phyloP scores from a whole-genome alignment of 2,797 vertebrate species.

The Gymnocypris eckloni region DNA sequence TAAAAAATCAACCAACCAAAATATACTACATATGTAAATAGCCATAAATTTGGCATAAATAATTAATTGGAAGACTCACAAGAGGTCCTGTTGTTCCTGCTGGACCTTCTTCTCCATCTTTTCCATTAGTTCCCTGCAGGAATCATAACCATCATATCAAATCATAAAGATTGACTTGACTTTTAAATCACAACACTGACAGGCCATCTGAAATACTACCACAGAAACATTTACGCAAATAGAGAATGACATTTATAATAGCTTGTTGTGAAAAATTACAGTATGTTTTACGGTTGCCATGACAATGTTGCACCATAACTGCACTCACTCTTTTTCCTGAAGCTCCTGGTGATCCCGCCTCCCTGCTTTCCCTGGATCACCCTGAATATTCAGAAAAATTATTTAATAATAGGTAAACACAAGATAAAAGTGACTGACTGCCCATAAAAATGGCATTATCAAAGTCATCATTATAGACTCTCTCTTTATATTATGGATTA shows the following conservation, averaged over 20 bases:
- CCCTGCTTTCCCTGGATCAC: slow-evolving; percentile 94
- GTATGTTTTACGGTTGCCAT: neutral
- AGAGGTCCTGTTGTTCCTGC: slow-evolving; percentile 89
- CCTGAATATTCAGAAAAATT: slow-evolving; percentile 74
- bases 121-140: slow-evolving; percentile 90
- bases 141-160: slow-evolving; percentile 2
- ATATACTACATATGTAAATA: neutral
- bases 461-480: neutral
- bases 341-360: slow-evolving; percentile 87
- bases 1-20: neutral
- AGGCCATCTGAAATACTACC: neutral
- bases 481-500: neutral
- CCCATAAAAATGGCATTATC: neutral
- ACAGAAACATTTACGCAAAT: neutral
- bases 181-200: neutral
- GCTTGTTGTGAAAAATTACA: neutral
- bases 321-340: slow-evolving; percentile 89
- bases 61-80: slow-evolving; percentile 75
- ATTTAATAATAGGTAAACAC: neutral
- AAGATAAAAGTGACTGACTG: neutral
- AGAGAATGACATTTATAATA: slow-evolving; percentile 9
- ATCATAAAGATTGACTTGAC: neutral
- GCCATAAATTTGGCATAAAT: neutral
- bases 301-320: neutral
- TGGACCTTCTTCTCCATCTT: slow-evolving; percentile 95